Percentiles rank a stretch among this genome's conserved stretches.
Conservation (phyloP, 2,113 vertebrate species). For the Picathartes gymnocephalus region DNA sequence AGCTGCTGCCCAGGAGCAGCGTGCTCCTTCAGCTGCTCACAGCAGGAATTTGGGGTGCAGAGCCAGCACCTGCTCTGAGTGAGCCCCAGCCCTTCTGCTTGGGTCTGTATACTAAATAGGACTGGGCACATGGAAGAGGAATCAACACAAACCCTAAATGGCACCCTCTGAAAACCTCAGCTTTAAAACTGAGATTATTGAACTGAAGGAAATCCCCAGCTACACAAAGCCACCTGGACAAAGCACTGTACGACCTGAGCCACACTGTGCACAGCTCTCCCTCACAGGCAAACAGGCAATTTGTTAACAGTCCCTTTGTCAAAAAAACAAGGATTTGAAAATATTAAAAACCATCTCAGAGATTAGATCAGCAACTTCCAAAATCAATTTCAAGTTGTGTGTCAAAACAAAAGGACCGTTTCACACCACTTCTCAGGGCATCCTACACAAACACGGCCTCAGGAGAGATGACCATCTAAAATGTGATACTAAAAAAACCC, state of each 20-base stretch:
- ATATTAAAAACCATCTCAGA: not conserved
- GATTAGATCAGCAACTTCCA: not conserved
- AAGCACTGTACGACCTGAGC: not conserved
- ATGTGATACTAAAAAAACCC: not conserved
- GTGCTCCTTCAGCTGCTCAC: not conserved
- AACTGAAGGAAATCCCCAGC: not conserved
- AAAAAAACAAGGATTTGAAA: not conserved
- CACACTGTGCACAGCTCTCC: not conserved
- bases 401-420: not conserved
- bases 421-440: not conserved
- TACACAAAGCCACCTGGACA: not conserved
- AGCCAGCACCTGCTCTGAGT: not conserved
- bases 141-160: not conserved
- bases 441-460: not conserved
- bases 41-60: not conserved
- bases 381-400: not conserved
- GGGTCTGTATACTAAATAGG: not conserved
- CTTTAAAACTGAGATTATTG: not conserved
- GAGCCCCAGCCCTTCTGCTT: not conserved
- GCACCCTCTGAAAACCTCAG: not conserved
- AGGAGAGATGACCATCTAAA: not conserved
- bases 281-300: not conserved
- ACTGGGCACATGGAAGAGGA: not conserved
- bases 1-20: not conserved
- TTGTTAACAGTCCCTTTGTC: not conserved